These are phyloP conservation scores for Prionailurus bengalensis DNA, from an alignment of 2,113 vertebrate genomes.

Conservation along the genomic window DNA sequence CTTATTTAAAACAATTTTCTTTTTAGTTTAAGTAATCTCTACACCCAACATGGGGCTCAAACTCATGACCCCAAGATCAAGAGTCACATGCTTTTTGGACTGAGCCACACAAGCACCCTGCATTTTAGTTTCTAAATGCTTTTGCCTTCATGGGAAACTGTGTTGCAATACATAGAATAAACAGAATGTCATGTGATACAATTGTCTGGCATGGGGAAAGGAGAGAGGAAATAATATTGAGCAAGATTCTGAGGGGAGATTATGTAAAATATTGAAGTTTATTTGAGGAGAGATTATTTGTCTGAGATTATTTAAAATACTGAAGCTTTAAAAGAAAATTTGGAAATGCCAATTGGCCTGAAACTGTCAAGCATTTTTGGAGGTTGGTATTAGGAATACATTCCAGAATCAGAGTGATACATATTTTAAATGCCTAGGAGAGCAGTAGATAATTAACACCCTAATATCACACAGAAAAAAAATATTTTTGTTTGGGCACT, in stretches of 20 bases:
- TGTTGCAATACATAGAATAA: background rate
- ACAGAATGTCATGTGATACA: background rate
- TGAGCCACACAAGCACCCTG: too few species aligned
- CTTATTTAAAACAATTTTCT: too few species aligned
- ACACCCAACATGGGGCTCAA: too few species aligned
- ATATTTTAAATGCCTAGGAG: background rate
- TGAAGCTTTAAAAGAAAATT: constrained; percentile 53
- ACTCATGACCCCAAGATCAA: too few species aligned
- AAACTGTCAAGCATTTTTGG: constrained; percentile 54
- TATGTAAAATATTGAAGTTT: background rate
- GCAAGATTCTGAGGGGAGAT: background rate
- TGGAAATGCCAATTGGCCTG: background rate
- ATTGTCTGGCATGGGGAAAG: background rate
- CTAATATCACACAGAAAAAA: background rate
- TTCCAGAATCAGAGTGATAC: background rate
- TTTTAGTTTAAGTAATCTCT: too few species aligned
- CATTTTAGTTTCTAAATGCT: background rate
- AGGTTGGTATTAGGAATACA: background rate
- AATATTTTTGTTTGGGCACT: background rate
- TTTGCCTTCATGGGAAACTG: background rate
- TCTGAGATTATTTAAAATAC: background rate
- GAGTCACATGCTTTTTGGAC: too few species aligned
- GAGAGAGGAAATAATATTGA: background rate
- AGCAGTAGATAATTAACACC: background rate
- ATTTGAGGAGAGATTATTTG: background rate